Percentiles rank a stretch among this genome's conserved stretches.
Conservation (phyloP, 2,888 invertebrate species). For the Acleris holmiana region DNA sequence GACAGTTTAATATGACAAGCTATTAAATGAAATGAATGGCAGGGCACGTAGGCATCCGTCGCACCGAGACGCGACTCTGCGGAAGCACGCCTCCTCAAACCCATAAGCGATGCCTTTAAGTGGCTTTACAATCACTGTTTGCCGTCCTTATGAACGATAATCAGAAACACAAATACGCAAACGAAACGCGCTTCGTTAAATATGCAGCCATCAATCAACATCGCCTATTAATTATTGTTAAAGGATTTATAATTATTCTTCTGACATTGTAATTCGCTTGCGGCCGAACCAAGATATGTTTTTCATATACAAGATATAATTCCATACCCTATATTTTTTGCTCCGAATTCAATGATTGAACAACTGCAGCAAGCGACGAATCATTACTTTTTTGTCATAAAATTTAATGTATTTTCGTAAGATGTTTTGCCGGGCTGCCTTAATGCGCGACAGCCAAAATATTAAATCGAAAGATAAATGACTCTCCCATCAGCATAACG, state of each 20-base stretch:
- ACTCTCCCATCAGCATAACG: constrained; percentile 30
- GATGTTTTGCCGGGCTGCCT: constrained; percentile 19
- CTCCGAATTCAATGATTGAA: constrained; percentile 6
- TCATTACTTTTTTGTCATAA: constrained; percentile 25
- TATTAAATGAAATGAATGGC: constrained; percentile 69
- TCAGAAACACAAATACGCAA: not conserved
- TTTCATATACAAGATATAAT: not conserved
- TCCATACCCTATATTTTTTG: not conserved
- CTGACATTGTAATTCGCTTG: not conserved
- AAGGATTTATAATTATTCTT: not conserved
- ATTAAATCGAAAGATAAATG: constrained; percentile 36
- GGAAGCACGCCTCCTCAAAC: constrained; percentile 47
- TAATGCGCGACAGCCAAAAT: constrained; percentile 30
- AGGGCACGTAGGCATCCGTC: constrained; percentile 63
- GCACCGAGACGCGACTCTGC: constrained; percentile 46
- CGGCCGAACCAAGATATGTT: not conserved
- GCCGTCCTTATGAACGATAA: constrained; percentile 9
- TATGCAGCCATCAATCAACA: not conserved
- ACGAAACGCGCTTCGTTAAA: not conserved
- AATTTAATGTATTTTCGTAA: constrained; percentile 31
- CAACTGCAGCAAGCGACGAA: constrained; percentile 16
- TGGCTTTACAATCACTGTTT: constrained; percentile 14
- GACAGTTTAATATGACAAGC: constrained; percentile 66
- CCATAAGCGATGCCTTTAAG: constrained; percentile 16
- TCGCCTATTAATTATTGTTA: not conserved